Percentiles rank a stretch among this genome's conserved stretches.
phyloP scores from a whole-genome alignment of 2,797 vertebrate species.

The Lithobates sylvaticus region DNA sequence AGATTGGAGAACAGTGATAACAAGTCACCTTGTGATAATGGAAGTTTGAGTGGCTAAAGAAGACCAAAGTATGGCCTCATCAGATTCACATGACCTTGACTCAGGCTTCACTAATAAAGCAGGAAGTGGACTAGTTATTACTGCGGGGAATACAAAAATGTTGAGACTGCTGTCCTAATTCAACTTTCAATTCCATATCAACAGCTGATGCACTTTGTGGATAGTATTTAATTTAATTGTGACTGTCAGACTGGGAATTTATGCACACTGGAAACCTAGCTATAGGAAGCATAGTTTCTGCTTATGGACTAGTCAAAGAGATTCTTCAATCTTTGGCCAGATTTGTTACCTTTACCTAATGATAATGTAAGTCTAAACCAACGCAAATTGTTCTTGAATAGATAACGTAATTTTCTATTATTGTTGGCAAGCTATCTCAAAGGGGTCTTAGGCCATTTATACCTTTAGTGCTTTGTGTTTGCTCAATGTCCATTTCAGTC shows the following conservation, averaged over 20 bases:
- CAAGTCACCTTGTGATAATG: constrained; percentile 50
- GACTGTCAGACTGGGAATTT: constrained; percentile 17
- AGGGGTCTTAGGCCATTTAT: too few species aligned
- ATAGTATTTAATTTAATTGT: constrained; percentile 41
- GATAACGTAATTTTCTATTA: too few species aligned
- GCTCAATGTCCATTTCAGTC: too few species aligned
- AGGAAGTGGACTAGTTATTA: constrained; percentile 48
- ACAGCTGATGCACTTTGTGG: constrained; percentile 39
- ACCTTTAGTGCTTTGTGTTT: too few species aligned
- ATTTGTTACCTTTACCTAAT: too few species aligned
- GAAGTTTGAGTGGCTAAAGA: constrained; percentile 3
- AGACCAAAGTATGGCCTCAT: constrained; percentile 11
- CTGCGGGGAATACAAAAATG: constrained; percentile 24
- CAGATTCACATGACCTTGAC: constrained; percentile 37
- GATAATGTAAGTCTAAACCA: too few species aligned
- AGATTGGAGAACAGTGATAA: constrained; percentile 40
- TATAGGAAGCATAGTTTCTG: not conserved
- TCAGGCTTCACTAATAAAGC: constrained; percentile 24
- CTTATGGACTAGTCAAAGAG: too few species aligned
- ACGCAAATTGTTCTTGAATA: too few species aligned
- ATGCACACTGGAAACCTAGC: constrained; percentile 35
- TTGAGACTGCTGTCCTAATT: constrained; percentile 14
- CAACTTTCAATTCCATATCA: constrained; percentile 33
- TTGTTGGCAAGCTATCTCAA: too few species aligned
- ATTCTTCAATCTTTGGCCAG: too few species aligned